Conservation (phyloP, 2,797 vertebrate genomes). For the Acipenser transmontanus region DNA sequence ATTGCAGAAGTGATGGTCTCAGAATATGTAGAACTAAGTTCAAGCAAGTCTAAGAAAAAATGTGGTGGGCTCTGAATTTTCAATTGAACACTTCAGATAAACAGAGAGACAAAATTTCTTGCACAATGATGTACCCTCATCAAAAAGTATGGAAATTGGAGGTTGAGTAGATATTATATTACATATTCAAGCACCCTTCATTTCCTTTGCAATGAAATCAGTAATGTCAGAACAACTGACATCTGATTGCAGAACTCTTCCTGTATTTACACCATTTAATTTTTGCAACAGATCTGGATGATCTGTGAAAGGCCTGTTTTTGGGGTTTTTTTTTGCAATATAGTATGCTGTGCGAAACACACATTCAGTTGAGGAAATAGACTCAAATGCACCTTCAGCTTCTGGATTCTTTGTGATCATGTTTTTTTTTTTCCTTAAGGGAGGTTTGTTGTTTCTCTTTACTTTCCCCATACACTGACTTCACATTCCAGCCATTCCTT, state of each 20-base stretch:
- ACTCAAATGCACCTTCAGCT: neutral
- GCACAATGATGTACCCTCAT: slow-evolving; percentile 13
- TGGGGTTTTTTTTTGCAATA: too few relatives aligned
- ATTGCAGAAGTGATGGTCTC: slow-evolving; percentile 3
- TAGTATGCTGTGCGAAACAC: neutral
- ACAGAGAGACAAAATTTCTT: slow-evolving; percentile 6
- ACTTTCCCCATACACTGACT: too few relatives aligned
- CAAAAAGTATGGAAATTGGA: neutral
- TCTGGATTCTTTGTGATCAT: too few relatives aligned
- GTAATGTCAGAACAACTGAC: slow-evolving; percentile 7
- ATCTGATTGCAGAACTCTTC: slow-evolving; percentile 9
- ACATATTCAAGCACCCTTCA: slow-evolving; percentile 7
- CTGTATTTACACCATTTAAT: neutral
- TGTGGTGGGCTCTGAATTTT: neutral
- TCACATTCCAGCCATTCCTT: too few relatives aligned
- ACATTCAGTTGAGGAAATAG: neutral
- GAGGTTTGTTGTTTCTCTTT: too few relatives aligned
- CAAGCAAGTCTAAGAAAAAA: slow-evolving; percentile 11
- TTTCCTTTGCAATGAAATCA: slow-evolving; percentile 13
- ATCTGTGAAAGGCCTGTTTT: slow-evolving; percentile 10
- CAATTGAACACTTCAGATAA: slow-evolving; percentile 8
- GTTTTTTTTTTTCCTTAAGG: too few relatives aligned
- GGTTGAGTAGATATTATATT: slow-evolving; percentile 5
- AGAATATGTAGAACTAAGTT: neutral
- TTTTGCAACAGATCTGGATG: slow-evolving; percentile 3